These are phyloP conservation scores for Distichodus sexfasciatus DNA, from an alignment of 2,797 vertebrate genomes.

Conservation along the genomic window DNA sequence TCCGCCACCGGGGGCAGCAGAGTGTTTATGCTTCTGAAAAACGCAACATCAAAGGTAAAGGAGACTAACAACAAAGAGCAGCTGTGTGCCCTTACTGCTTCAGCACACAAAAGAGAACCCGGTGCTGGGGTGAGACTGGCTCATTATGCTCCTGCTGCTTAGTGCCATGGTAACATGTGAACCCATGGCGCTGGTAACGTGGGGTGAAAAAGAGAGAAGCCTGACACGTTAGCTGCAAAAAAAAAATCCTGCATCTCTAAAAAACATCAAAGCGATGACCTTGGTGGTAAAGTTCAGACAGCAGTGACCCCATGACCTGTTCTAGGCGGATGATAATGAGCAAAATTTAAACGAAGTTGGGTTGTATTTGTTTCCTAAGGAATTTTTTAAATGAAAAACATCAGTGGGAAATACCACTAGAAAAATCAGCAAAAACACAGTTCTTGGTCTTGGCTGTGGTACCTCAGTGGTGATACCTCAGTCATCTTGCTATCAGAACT, in stretches of 20 bases:
- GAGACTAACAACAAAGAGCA: slow-evolving; percentile 56
- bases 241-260: slow-evolving; percentile 41
- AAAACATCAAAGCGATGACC: slow-evolving; percentile 19
- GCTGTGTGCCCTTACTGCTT: slow-evolving; percentile 46
- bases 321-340: slow-evolving; percentile 24
- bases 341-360: too few relatives aligned
- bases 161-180: slow-evolving; percentile 53
- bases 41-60: slow-evolving; percentile 49
- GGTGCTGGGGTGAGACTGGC: slow-evolving; percentile 8
- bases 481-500: too few relatives aligned
- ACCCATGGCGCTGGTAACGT: slow-evolving; percentile 26
- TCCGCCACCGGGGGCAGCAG: slow-evolving; percentile 35
- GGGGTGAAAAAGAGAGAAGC: slow-evolving; percentile 3
- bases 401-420: too few relatives aligned
- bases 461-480: too few relatives aligned
- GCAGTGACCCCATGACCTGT: slow-evolving; percentile 34
- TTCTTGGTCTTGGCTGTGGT: too few relatives aligned
- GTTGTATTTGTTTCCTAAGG: too few relatives aligned
- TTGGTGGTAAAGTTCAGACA: slow-evolving; percentile 48
- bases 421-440: too few relatives aligned
- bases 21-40: slow-evolving; percentile 39
- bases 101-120: slow-evolving; percentile 41
- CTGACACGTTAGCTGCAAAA: slow-evolving; percentile 18
- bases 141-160: slow-evolving; percentile 25
- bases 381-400: too few relatives aligned